Conservation (phyloP, 2,888 invertebrate genomes). For the Catocala nupta region DNA sequence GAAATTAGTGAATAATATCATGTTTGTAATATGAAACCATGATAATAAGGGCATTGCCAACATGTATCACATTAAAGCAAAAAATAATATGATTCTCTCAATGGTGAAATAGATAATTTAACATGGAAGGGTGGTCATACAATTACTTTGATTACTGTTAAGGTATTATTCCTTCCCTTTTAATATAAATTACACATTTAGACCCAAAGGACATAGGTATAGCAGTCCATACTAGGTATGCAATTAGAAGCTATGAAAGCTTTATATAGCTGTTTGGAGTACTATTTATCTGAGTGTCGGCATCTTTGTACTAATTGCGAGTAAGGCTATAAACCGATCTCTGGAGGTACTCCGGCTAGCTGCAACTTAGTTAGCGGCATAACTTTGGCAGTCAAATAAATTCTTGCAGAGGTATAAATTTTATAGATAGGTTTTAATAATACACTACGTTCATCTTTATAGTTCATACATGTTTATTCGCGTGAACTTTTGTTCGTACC, state of each 20-base stretch:
- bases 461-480: constrained; percentile 9
- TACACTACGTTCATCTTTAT: constrained; percentile 15
- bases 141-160: constrained; percentile 5
- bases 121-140: too few species aligned
- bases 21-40: too few species aligned
- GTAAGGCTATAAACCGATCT: constrained; percentile 65
- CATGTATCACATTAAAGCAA: too few species aligned
- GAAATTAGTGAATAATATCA: not conserved
- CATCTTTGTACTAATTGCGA: constrained; percentile 74
- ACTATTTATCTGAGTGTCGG: constrained; percentile 72
- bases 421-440: constrained; percentile 35
- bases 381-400: constrained; percentile 58
- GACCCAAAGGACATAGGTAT: constrained; percentile 18
- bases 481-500: not conserved
- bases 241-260: constrained; percentile 73
- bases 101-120: too few species aligned
- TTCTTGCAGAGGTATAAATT: constrained; percentile 45
- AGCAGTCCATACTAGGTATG: constrained; percentile 62
- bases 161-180: constrained; percentile 22
- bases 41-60: too few species aligned
- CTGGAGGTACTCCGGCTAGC: constrained; percentile 60
- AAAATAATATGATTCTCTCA: too few species aligned
- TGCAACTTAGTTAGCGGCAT: constrained; percentile 71
- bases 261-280: constrained; percentile 63
- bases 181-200: constrained; percentile 18